Evolutionary conservation across 2,797 vertebrate species (phyloP), one percentile per base, ranked within the genome.

Genomic region (Limnodromus scolopaceus): DNA sequence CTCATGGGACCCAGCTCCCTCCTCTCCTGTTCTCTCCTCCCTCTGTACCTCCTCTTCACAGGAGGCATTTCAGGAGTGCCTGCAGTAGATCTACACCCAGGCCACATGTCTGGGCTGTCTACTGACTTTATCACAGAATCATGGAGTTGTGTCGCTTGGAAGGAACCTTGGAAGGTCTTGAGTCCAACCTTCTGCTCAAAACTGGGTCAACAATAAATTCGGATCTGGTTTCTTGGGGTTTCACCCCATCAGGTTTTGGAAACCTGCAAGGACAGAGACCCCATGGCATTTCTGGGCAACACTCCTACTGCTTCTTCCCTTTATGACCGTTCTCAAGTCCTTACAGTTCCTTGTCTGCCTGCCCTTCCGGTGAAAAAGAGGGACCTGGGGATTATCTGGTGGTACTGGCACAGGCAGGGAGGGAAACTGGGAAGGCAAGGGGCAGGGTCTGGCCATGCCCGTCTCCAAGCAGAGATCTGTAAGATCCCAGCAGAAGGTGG

Each of bases 241-340:
- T 91, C 46, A 51, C 53, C 23, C 41, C 16, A 22, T 55, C 71
- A 28, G 25, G 46, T 38, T 41, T 57, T 65, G 75, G 45, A 82
- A 89, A 60, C 41, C 34, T 68, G 12, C 66, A 68, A 34, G 58
- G 58, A 48, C 7, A 1, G 65, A 93, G 70, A 16, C 38, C 51
- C 39, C 11, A 3, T 2, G 0, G 25, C 9, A 2, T 43, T 12
- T 38, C 70, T 57, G 66, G 61, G 48, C 49, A 76, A 15, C 20
- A 7, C 18, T 64, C 60, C 49, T 69, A 12, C 75, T 69, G 63
- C 78, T 60, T 30, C 70, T 78, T 58, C 23, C 65, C 69, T 57
- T 34, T 34, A 36, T 25, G 19, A 74, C 48, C 0, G 0, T 34
- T 36, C 57, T 53, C 17, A 18, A 4, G 46, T 49, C 58, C 13